Conservation (phyloP, 2,797 vertebrate genomes). For the Cossypha heuglini region DNA sequence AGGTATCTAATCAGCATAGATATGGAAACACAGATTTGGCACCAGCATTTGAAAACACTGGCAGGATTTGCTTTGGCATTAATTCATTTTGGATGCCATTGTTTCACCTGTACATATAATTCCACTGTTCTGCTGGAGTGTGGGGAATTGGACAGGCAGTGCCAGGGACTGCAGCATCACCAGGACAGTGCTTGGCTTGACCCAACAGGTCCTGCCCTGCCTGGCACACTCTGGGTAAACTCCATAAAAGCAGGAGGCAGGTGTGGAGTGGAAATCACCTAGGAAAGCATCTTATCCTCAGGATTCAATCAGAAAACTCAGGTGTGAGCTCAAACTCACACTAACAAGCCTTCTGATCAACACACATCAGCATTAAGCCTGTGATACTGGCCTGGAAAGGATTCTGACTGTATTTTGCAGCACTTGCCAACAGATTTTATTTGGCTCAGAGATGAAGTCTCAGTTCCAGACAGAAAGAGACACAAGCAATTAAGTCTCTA, state of each 20-base stretch:
- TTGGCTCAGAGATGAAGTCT: background rate
- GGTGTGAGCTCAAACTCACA: background rate
- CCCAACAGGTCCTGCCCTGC: background rate
- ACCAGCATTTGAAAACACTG: background rate
- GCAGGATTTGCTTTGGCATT: background rate
- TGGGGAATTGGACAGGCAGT: background rate
- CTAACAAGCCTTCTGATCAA: background rate
- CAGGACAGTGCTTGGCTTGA: background rate
- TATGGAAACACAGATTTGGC: background rate
- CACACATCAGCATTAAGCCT: background rate
- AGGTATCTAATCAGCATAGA: background rate
- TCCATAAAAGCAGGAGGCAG: accelerated
- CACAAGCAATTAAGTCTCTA: background rate
- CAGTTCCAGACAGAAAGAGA: background rate
- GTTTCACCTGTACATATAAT: background rate
- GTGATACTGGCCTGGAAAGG: background rate
- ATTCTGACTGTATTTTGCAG: background rate
- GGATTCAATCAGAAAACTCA: background rate
- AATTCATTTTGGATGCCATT: background rate
- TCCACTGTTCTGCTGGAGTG: background rate
- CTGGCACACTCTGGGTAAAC: background rate
- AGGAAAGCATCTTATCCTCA: background rate
- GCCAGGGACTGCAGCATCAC: background rate
- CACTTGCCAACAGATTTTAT: background rate
- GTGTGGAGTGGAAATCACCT: background rate